phyloP scores from a whole-genome alignment of 2,113 vertebrate species.

The Silurus meridionalis region DNA sequence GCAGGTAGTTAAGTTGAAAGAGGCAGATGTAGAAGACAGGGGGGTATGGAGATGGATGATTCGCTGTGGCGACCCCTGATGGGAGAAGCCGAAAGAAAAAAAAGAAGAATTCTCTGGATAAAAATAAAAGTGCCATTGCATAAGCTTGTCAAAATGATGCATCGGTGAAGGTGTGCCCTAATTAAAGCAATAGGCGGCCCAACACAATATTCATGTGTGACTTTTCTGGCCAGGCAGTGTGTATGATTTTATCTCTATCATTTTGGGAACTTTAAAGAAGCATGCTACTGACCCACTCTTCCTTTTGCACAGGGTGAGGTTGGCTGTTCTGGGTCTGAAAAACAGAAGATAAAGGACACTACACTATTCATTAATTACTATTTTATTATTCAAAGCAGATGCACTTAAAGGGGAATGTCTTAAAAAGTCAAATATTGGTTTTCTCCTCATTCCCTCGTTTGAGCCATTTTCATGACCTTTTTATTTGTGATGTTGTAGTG shows the following conservation, averaged over 20 bases:
- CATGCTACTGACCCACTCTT: neutral
- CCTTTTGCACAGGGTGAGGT: conserved; percentile 63
- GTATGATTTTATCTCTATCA: neutral
- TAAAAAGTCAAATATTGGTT: conserved; percentile 5
- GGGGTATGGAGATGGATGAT: too few relatives aligned
- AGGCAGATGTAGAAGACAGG: too few relatives aligned
- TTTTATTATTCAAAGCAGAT: conserved; percentile 71
- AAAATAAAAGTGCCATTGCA: too few relatives aligned
- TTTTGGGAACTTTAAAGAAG: neutral
- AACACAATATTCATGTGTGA: too few relatives aligned
- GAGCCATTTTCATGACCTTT: conserved; percentile 30
- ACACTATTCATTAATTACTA: conserved; percentile 68
- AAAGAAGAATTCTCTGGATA: too few relatives aligned
- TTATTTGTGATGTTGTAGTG: neutral
- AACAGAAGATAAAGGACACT: conserved; percentile 37
- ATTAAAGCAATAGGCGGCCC: too few relatives aligned
- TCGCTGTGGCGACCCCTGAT: too few relatives aligned
- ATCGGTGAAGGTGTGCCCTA: too few relatives aligned
- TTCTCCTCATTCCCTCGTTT: neutral
- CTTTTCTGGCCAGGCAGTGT: too few relatives aligned
- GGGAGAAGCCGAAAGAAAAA: too few relatives aligned
- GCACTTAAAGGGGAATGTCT: conserved; percentile 61
- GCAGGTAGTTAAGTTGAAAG: too few relatives aligned
- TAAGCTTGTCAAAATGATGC: too few relatives aligned
- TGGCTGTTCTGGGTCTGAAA: conserved; percentile 61